phyloP scores from a whole-genome alignment of 1,140 invertebrate species.

The Carposina sasakii region DNA sequence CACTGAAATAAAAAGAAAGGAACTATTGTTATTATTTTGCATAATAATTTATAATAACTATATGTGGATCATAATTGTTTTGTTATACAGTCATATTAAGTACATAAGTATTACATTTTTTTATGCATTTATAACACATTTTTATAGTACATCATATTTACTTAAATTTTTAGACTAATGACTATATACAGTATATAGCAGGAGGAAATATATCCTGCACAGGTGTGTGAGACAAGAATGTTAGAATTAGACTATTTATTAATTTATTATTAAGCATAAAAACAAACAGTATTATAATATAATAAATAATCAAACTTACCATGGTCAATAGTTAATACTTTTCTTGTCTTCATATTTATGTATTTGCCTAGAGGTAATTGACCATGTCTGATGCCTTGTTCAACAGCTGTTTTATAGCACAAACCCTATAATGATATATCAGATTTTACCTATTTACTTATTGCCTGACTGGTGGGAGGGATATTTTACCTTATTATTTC shows the following conservation, averaged over 20 bases:
- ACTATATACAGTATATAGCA: no score
- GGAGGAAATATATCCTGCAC: no score
- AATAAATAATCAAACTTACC: conserved; percentile 73
- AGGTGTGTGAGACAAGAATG: no score
- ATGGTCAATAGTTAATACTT: conserved; percentile 97
- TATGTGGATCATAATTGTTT: not conserved
- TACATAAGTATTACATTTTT: no score
- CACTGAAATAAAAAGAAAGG: conserved; percentile 78
- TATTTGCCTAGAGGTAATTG: conserved; percentile 92
- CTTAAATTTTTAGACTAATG: no score
- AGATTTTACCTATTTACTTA: not conserved
- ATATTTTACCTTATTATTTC: no score
- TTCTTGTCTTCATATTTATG: conserved; percentile 93
- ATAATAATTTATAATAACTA: not conserved
- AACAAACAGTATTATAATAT: conserved; percentile 5
- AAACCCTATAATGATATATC: conserved; percentile 78
- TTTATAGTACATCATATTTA: no score
- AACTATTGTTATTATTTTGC: conserved; percentile 5
- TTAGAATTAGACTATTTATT: no score
- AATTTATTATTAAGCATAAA: not conserved
- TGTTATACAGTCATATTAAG: no score
- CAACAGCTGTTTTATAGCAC: conserved; percentile 85
- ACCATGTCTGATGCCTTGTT: conserved; percentile 87
- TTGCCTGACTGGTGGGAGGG: not conserved
- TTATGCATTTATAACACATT: no score